These are phyloP conservation scores for Eumerus sabulonum DNA, from an alignment of 2,888 invertebrate genomes.

Conservation along the genomic window DNA sequence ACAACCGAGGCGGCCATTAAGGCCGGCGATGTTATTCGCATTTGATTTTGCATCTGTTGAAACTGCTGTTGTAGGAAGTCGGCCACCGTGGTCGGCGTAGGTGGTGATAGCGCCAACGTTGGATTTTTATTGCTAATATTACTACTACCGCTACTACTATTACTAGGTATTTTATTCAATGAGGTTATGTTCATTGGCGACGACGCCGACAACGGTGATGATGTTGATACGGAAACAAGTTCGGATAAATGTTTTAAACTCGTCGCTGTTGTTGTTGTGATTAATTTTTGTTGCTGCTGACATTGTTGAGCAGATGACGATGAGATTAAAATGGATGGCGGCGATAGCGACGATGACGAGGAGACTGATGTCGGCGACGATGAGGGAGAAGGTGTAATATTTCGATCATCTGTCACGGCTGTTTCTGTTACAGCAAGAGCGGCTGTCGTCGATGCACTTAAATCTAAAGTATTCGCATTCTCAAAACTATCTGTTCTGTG, in stretches of 20 bases:
- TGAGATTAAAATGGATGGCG: conserved; percentile 32
- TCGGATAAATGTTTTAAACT: no score
- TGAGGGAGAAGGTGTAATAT: conserved; percentile 50
- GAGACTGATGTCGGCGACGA: conserved; percentile 58
- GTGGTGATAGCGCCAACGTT: conserved; percentile 69
- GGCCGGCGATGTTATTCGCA: conserved; percentile 55
- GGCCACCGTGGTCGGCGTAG: conserved; percentile 71
- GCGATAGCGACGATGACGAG: conserved; percentile 47
- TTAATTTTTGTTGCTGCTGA: conserved; percentile 63
- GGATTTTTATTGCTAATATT: conserved; percentile 70
- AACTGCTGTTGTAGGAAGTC: conserved; percentile 66
- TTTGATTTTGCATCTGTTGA: conserved; percentile 66
- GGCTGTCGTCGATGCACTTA: conserved; percentile 57
- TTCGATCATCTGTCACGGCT: conserved; percentile 31
- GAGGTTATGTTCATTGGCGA: conserved; percentile 32
- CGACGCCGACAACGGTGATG: conserved; percentile 5
- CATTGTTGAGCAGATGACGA: conserved; percentile 45
- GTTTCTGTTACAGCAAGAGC: conserved; percentile 35
- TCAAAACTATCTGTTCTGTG: conserved; percentile 43
- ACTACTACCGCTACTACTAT: conserved; percentile 42
- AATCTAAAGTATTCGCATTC: conserved; percentile 56
- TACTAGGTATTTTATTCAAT: conserved; percentile 22
- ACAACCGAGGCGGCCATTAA: conserved; percentile 48
- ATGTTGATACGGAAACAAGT: no score
- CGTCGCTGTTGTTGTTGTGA: conserved; percentile 33